Base-by-base conservation (phyloP, 2,113 vertebrate species). In the Sturnus vulgaris region DNA sequence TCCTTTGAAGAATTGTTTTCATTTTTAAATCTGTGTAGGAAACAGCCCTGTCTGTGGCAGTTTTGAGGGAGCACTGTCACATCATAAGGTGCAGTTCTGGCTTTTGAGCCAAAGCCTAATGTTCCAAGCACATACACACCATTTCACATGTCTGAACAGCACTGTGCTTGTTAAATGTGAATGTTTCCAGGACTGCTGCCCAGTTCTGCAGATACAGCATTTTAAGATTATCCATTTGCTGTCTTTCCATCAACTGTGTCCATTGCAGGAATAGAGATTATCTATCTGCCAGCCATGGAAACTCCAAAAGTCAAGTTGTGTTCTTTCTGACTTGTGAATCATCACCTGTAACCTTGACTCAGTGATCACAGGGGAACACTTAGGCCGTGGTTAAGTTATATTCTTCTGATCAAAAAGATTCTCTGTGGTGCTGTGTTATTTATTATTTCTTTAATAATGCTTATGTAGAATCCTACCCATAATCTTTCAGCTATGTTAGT, bases 191-290 rank as follows among this genome's bases (percentile, higher is more conserved):
- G 64, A 55, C 60, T 73, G 52, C 53, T 92, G 78, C 90, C 93
- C 60, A 56, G 59, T 63, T 88, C 76, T 86, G 75, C 52, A 86
- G 44, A 75, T 86, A 68, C 31, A 81, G 52, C 28, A 71, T 52
- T 78, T 78, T 81, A 80, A 95, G 94, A 83, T 90, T 89, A 92
- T 87, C 65, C 89, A 53, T 83, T 89, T 95, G 46, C 91, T 96
- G 37, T 90, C 70, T 95, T 94, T 88, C 55, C 57, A 61, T 88
- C 80, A 65, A 22, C n/a, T 44, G 15, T 35, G 86, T 31, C 89
- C 42, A 28, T 44, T 82, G 53, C 73, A 87, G 70, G 65, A 72
- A 42, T 18, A 53, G 90, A 80, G 83, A 91, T 64, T 4, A 9
- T 46, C 65, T 91, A 2, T 50, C 56, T 92, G 66, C 70, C 91